Evolutionary conservation across 2,888 invertebrate species (phyloP).

Genomic region (Temnothorax rugatulus): DNA sequence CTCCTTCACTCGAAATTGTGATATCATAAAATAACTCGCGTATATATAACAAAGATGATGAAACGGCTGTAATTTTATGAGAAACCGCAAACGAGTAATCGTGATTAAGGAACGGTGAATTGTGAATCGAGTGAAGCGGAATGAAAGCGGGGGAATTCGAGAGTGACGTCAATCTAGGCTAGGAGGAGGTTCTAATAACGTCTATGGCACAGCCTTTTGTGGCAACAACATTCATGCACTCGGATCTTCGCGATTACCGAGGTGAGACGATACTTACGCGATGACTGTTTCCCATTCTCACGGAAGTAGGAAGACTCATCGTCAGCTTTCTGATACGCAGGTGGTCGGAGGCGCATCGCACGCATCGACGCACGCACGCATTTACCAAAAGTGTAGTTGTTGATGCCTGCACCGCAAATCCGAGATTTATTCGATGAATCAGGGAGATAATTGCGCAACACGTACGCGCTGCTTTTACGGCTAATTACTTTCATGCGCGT

Average conservation of each 20-base stretch:
- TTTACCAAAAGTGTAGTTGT: constrained; percentile 71
- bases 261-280: constrained; percentile 73
- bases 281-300: constrained; percentile 81
- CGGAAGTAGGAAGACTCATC: constrained; percentile 77
- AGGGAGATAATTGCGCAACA: constrained; percentile 34
- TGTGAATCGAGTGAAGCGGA: constrained; percentile 11
- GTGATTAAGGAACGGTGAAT: not conserved
- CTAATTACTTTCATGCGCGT: constrained; percentile 35
- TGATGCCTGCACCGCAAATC: constrained; percentile 31
- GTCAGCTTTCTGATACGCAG: constrained; percentile 61
- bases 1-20: not conserved
- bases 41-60: not conserved
- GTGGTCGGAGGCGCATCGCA: constrained; percentile 65
- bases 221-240: constrained; percentile 70
- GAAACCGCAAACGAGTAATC: not conserved
- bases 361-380: constrained; percentile 11
- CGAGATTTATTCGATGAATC: constrained; percentile 63
- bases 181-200: constrained; percentile 59
- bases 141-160: constrained; percentile 21
- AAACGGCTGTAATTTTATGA: not conserved
- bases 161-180: constrained; percentile 45
- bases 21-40: not conserved
- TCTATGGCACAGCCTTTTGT: constrained; percentile 61
- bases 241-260: constrained; percentile 63
- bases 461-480: constrained; percentile 24